A percentile compares a stretch with the other conserved stretches of the same genome.
Conservation (phyloP, 2,797 vertebrate genomes). For the Mallotus villosus region DNA sequence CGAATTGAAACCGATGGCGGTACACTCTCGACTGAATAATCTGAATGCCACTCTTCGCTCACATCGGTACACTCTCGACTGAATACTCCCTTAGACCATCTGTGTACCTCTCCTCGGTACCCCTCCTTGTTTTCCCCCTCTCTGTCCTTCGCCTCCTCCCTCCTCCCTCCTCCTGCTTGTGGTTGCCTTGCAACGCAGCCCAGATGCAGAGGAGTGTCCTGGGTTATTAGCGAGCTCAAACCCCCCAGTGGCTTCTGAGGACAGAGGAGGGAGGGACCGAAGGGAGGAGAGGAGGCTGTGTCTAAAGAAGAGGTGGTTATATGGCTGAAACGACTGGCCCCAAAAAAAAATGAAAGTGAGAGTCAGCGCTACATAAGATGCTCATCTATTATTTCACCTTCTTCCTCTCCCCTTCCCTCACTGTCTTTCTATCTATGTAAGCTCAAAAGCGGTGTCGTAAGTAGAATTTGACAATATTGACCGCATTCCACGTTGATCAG, state of each 20-base stretch:
- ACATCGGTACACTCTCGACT: no score
- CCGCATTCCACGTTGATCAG: constrained; percentile 9
- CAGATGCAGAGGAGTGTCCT: constrained; percentile 58
- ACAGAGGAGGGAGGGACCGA: constrained; percentile 14
- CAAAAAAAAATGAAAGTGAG: background rate
- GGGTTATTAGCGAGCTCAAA: constrained; percentile 71
- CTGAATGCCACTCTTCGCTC: no score
- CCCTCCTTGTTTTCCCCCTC: constrained; percentile 29
- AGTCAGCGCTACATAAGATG: constrained; percentile 6
- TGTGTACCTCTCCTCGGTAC: background rate
- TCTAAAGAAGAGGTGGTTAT: constrained; percentile 1
- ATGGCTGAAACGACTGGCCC: background rate
- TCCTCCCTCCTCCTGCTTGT: constrained; percentile 29
- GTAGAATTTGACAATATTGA: constrained; percentile 17
- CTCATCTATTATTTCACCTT: background rate
- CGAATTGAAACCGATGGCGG: no score
- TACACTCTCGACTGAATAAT: no score
- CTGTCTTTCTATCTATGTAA: background rate
- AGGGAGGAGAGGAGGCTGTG: background rate
- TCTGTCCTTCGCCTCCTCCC: constrained; percentile 32
- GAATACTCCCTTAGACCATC: background rate
- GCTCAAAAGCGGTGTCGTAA: background rate
- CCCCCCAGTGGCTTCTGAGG: constrained; percentile 31
- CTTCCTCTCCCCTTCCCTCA: background rate
- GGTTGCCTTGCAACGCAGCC: constrained; percentile 58